Evolutionary conservation across 1,140 invertebrate species (phyloP).

Genomic region (Drosophila parabipectinata): DNA sequence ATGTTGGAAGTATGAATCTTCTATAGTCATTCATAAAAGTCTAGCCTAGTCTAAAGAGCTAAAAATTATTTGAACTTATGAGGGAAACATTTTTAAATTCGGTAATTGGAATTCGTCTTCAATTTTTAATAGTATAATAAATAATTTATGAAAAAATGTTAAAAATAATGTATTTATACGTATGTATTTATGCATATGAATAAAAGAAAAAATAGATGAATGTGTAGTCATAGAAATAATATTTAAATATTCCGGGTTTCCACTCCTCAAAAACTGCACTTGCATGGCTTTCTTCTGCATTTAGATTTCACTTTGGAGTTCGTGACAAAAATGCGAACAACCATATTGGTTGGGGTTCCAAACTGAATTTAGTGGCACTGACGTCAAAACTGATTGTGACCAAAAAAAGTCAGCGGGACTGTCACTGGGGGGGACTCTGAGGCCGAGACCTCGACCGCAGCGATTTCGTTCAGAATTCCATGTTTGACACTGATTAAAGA

Average conservation of each 20-base stretch:
- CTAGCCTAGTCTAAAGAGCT: too few species aligned
- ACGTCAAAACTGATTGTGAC: conserved; percentile 39
- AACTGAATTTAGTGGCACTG: conserved; percentile 24
- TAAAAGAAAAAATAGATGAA: background rate
- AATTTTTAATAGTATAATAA: too few species aligned
- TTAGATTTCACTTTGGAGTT: conserved; percentile 62
- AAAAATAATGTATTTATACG: too few species aligned
- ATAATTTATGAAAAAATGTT: too few species aligned
- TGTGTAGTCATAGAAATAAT: background rate
- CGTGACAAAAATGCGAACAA: conserved; percentile 66
- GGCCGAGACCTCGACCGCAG: conserved; percentile 12
- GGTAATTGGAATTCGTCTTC: too few species aligned
- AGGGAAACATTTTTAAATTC: background rate
- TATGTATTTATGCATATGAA: background rate
- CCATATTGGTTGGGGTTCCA: conserved; percentile 49
- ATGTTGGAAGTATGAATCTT: too few species aligned
- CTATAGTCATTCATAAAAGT: too few species aligned
- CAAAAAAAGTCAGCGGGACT: conserved; percentile 37
- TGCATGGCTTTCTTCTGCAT: conserved; percentile 24
- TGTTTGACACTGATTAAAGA: conserved; percentile 20
- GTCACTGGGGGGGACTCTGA: conserved; percentile 8
- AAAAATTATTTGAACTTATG: too few species aligned
- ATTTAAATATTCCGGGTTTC: conserved; percentile 17
- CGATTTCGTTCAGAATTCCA: conserved; percentile 18
- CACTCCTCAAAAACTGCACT: conserved; percentile 22